A percentile compares a stretch with the other conserved stretches of the same genome.
Conservation (phyloP, 2,888 invertebrate genomes). For the Acanthopleura granulata region DNA sequence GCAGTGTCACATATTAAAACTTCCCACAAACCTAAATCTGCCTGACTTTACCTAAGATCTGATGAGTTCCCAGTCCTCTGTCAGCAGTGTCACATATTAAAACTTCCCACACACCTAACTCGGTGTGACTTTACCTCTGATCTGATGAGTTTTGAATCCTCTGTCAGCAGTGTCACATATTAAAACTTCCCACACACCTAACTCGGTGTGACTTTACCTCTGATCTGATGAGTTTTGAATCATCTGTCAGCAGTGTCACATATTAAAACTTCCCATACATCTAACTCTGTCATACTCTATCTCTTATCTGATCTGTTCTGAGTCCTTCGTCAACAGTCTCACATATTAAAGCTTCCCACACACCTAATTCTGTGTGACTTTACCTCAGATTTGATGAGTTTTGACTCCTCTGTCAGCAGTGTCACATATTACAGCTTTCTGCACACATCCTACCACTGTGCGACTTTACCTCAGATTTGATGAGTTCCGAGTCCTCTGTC, state of each 20-base stretch:
- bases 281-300: too few relatives aligned
- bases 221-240: too few relatives aligned
- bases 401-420: too few relatives aligned
- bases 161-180: conserved; percentile 79
- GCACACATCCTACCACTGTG: neutral
- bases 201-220: conserved; percentile 78
- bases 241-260: conserved; percentile 77
- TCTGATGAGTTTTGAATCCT: conserved; percentile 79
- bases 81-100: conserved; percentile 80
- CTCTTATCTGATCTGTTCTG: too few relatives aligned
- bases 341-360: neutral
- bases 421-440: too few relatives aligned
- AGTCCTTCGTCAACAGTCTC: too few relatives aligned
- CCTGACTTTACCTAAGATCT: conserved; percentile 76
- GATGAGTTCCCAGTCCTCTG: conserved; percentile 78
- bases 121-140: too few relatives aligned
- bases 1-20: too few relatives aligned
- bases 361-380: neutral
- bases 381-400: too few relatives aligned
- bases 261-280: too few relatives aligned
- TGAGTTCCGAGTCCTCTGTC: conserved; percentile 77
- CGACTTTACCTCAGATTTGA: conserved; percentile 78
- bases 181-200: conserved; percentile 75
- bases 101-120: too few relatives aligned
- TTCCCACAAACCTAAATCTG: neutral